Conservation (phyloP, 2,888 invertebrate genomes). For the Pristionchus japonicus region DNA sequence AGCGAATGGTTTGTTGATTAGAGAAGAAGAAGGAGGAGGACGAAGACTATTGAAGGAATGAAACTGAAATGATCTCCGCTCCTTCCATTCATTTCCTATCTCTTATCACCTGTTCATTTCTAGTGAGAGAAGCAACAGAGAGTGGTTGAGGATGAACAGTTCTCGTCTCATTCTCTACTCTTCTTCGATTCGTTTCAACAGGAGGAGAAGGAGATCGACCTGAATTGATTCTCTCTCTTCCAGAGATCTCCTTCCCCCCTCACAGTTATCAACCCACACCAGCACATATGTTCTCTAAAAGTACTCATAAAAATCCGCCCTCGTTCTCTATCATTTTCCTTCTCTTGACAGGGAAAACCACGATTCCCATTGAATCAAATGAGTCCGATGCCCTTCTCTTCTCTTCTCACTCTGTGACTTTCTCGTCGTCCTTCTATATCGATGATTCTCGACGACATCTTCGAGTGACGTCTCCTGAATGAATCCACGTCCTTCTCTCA, state of each 20-base stretch:
- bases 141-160: not conserved
- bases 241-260: no score
- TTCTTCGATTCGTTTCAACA: not conserved
- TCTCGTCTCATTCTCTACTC: not conserved
- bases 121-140: not conserved
- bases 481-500: not conserved
- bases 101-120: not conserved
- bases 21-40: not conserved
- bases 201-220: slow-evolving; percentile 17
- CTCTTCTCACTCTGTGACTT: not conserved
- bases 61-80: not conserved
- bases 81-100: not conserved
- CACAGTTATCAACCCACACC: not conserved
- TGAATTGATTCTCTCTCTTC: not conserved
- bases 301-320: not conserved
- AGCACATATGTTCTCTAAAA: not conserved
- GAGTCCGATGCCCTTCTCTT: not conserved
- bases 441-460: slow-evolving; percentile 17
- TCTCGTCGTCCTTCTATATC: not conserved
- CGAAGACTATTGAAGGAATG: not conserved
- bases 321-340: not conserved
- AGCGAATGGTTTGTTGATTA: not conserved
- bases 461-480: slow-evolving; percentile 15
- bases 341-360: not conserved
- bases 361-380: not conserved